phyloP scores from a whole-genome alignment of 1,140 invertebrate species.

The Sminthurinus signatus region DNA sequence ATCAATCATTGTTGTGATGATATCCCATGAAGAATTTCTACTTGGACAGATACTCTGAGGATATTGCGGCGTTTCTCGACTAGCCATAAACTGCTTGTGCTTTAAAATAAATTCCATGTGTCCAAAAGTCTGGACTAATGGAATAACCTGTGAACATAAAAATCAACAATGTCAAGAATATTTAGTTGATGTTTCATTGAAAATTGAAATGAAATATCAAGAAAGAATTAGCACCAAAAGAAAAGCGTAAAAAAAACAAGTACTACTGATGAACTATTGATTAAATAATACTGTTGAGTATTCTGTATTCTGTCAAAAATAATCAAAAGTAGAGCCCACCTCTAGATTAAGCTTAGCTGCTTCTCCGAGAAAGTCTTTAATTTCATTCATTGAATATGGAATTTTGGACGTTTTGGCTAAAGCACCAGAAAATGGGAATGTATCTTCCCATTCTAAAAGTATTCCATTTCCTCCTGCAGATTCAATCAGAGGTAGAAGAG shows the following conservation, averaged over 20 bases:
- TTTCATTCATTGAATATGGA: constrained; percentile 3
- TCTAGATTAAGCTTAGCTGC: constrained; percentile 42
- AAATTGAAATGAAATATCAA: too few relatives aligned
- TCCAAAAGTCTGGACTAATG: constrained; percentile 55
- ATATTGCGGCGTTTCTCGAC: constrained; percentile 51
- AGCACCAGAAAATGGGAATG: constrained; percentile 48
- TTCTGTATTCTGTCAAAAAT: too few relatives aligned
- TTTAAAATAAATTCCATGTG: constrained; percentile 56
- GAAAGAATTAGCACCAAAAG: too few relatives aligned
- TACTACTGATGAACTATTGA: too few relatives aligned
- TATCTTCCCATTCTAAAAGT: constrained; percentile 53
- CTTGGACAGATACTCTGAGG: constrained; percentile 50
- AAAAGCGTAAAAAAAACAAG: too few relatives aligned
- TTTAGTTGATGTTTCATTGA: too few relatives aligned
- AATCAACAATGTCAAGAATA: too few relatives aligned
- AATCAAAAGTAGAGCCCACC: too few relatives aligned
- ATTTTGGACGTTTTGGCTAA: too few relatives aligned
- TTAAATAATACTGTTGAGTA: too few relatives aligned
- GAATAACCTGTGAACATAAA: too few relatives aligned
- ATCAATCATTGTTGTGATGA: constrained; percentile 52
- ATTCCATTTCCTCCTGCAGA: constrained; percentile 55
- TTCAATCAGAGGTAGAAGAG: constrained; percentile 64
- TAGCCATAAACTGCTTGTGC: constrained; percentile 48
- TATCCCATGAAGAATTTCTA: constrained; percentile 47
- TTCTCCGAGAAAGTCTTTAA: constrained; percentile 10